Evolutionary conservation across 2,113 vertebrate species (phyloP), one percentile per base, ranked within the genome.

Genomic region (Maccullochella peelii): DNA sequence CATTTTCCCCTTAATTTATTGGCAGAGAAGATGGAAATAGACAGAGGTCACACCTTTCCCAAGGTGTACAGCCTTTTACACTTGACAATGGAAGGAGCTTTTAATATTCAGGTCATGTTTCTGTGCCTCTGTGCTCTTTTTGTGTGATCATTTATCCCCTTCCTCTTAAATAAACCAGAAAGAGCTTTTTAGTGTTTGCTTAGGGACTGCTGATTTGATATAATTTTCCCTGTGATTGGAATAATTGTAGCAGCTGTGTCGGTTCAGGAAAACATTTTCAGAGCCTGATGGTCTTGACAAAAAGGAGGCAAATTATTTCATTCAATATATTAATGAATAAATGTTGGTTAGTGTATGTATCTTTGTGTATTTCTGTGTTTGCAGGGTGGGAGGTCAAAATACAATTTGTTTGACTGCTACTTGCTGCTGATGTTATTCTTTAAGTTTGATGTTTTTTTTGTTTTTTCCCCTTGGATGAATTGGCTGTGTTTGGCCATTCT

Each of bases 221-320:
- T 89, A 21, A 85, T 88, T 90, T 83, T 80, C 57, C 66, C 69
- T 85, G 63, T 85, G 76, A 91, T 85, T 71, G 80, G 80, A 91
- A 89, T 87, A 84, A 91, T 89, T 89, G 62, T 59, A 63, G 80
- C 68, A 80, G 79, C 72, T 61, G 52, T 82, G 82, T 85, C 30
- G 68, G 66, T 86, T 83, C 49, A 55, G 69, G 73, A 16, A 88
- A 57, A 69, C 50, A 25, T 83, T 77, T 77, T 80, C 67, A 68
- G 38, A 50, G 61, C 47, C 40, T 47, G 11, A 33, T 52, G 30
- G 20, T 55, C n/a, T 33, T 23, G 21, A 50, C 4, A 70, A 58
- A 65, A 76, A 20, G 0, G 7, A 78, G 33, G 3, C 16, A 21
- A 57, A 68, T n/a, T 11, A 68, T 83, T 71, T 79, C 10, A 52